Evolutionary conservation across 2,797 vertebrate genomes (phyloP).

Genomic region (Zenarchopterus dispar): DNA sequence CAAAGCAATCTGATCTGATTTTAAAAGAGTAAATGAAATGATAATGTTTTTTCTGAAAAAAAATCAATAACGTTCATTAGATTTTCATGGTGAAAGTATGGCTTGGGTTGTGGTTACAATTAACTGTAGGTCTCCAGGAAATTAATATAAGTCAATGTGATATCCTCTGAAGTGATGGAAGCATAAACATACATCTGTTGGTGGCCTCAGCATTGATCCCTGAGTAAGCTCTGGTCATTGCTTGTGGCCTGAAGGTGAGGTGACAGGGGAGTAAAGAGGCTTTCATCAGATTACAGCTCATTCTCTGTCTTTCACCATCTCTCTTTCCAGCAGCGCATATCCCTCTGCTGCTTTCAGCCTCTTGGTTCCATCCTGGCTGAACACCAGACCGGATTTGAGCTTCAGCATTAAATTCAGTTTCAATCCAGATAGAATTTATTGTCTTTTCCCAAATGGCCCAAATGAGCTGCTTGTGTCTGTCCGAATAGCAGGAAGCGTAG

Average conservation of each 20-base stretch:
- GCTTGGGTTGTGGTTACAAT: neutral
- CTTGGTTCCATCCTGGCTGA: constrained; percentile 29
- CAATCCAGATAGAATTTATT: constrained; percentile 47
- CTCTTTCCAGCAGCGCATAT: constrained; percentile 46
- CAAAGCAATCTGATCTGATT: too few species aligned
- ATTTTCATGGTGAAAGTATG: too few species aligned
- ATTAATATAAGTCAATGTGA: neutral
- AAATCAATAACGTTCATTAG: too few species aligned
- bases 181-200: constrained; percentile 34
- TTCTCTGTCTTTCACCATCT: constrained; percentile 61
- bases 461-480: neutral
- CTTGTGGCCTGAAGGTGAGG: constrained; percentile 72
- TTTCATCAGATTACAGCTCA: constrained; percentile 79
- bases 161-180: constrained; percentile 2
- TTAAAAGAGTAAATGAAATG: too few species aligned
- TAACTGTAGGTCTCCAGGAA: neutral
- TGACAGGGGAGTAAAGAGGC: constrained; percentile 74
- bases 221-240: constrained; percentile 65
- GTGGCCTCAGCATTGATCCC: constrained; percentile 67
- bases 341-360: constrained; percentile 54
- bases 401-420: constrained; percentile 39
- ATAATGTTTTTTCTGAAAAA: too few species aligned
- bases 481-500: neutral
- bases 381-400: constrained; percentile 35
- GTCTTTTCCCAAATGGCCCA: constrained; percentile 21